phyloP scores from a whole-genome alignment of 37 sponge, comb jelly and placozoan genomes.

The Hexactinellida sp. region DNA sequence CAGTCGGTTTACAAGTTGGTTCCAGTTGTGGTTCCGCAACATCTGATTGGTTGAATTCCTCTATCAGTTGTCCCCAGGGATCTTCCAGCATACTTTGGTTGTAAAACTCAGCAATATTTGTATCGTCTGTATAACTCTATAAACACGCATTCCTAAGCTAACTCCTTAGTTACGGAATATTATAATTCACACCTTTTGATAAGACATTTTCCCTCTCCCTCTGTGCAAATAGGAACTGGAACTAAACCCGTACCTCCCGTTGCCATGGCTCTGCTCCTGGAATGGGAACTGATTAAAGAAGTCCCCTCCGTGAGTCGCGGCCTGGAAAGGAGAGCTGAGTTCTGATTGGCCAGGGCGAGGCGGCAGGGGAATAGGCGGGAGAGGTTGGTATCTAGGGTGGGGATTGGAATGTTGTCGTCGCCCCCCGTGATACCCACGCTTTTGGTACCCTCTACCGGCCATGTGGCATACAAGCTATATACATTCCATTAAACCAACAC shows the following conservation, averaged over 20 bases:
- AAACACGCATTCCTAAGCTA: neutral
- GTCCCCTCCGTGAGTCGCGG: neutral
- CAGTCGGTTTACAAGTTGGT: neutral
- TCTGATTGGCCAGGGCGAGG: conserved; percentile 15
- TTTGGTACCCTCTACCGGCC: neutral
- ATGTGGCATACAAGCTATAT: too few species aligned
- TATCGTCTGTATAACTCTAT: neutral
- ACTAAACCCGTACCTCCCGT: neutral
- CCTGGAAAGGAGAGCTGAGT: neutral
- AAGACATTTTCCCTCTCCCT: neutral
- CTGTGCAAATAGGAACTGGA: neutral
- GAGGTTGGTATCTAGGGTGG: conserved; percentile 6
- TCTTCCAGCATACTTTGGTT: neutral
- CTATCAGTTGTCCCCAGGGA: neutral
- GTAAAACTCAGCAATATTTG: neutral
- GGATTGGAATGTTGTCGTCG: neutral
- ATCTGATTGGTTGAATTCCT: conserved; percentile 2
- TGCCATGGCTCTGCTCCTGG: neutral
- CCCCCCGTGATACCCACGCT: neutral
- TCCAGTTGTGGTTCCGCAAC: neutral
- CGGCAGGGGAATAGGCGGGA: neutral
- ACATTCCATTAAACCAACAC: too few species aligned
- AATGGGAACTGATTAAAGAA: neutral
- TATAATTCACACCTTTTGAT: neutral
- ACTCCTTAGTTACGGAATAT: neutral